Evolutionary conservation across 2,888 invertebrate species (phyloP).

Genomic region (Phaedon cochleariae): DNA sequence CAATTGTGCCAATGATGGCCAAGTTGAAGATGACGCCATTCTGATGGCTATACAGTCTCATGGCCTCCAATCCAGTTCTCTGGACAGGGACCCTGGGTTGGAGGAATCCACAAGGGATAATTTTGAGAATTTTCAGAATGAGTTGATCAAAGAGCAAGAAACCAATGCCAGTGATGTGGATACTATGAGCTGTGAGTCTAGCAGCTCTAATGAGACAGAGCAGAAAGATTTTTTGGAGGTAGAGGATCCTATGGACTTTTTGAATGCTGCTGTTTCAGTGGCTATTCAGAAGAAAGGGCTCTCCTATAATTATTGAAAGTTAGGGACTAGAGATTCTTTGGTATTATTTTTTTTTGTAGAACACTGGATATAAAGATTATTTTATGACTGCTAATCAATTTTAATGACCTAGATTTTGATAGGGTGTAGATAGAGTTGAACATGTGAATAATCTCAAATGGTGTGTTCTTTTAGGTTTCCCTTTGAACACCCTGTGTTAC

Average conservation of each 20-base stretch:
- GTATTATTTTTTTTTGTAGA: no score
- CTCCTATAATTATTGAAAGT: constrained; percentile 55
- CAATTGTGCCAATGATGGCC: constrained; percentile 66
- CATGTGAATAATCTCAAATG: no score
- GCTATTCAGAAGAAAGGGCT: constrained; percentile 79
- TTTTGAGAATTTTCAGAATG: constrained; percentile 50
- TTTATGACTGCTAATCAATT: no score
- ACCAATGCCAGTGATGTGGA: constrained; percentile 28
- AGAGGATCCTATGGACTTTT: constrained; percentile 65
- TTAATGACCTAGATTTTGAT: no score
- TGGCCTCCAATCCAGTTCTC: constrained; percentile 65
- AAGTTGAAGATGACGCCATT: constrained; percentile 76
- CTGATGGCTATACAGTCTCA: constrained; percentile 79
- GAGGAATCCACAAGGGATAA: constrained; percentile 50
- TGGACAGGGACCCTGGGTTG: constrained; percentile 31
- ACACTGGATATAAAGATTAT: not conserved
- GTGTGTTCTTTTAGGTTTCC: no score
- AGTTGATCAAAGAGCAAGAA: constrained; percentile 44
- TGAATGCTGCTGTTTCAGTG: constrained; percentile 77
- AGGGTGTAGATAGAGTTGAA: no score
- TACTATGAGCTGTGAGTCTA: constrained; percentile 33
- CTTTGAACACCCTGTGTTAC: no score
- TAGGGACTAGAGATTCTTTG: no score
- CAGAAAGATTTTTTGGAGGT: constrained; percentile 36
- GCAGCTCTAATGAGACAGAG: constrained; percentile 26